Conservation (phyloP, 2,113 vertebrate genomes). For the Probosciger aterrimus region DNA sequence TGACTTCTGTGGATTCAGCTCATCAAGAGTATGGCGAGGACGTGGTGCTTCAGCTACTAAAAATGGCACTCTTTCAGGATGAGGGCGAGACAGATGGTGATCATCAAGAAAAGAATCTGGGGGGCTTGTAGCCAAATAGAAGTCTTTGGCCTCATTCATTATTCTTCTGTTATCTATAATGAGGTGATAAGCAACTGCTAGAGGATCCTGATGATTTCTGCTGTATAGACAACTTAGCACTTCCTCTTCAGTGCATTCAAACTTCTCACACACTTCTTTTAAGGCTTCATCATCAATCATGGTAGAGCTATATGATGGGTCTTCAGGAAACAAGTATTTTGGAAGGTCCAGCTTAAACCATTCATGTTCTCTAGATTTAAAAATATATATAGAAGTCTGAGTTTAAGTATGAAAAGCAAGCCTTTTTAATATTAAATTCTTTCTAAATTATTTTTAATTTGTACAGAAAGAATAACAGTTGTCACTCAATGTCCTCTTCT, state of each 20-base stretch:
- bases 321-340: slow-evolving; percentile 97
- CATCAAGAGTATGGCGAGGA: slow-evolving; percentile 91
- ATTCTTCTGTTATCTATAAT: slow-evolving; percentile 99
- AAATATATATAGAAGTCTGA: neutral
- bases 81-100: slow-evolving; percentile 85
- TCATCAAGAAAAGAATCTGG: slow-evolving; percentile 95
- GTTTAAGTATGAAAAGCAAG: neutral
- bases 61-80: slow-evolving; percentile 94
- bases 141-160: slow-evolving; percentile 98
- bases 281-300: slow-evolving; percentile 99
- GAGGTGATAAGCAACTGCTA: slow-evolving; percentile 95
- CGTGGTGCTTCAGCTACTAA: slow-evolving; percentile 87
- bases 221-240: slow-evolving; percentile 92
- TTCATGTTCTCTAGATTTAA: slow-evolving; percentile 87
- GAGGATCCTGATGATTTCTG: slow-evolving; percentile 92
- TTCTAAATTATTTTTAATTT: neutral
- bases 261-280: slow-evolving; percentile 98
- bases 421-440: neutral
- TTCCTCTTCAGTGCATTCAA: slow-evolving; percentile 95
- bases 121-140: slow-evolving; percentile 95
- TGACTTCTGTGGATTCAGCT: slow-evolving; percentile 96
- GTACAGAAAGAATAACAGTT: neutral
- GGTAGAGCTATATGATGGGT: slow-evolving; percentile 92
- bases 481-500: neutral
- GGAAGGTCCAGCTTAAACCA: slow-evolving; percentile 98